Evolutionary conservation across 2,888 invertebrate species (phyloP).

Genomic region (Drosophila longiperda): DNA sequence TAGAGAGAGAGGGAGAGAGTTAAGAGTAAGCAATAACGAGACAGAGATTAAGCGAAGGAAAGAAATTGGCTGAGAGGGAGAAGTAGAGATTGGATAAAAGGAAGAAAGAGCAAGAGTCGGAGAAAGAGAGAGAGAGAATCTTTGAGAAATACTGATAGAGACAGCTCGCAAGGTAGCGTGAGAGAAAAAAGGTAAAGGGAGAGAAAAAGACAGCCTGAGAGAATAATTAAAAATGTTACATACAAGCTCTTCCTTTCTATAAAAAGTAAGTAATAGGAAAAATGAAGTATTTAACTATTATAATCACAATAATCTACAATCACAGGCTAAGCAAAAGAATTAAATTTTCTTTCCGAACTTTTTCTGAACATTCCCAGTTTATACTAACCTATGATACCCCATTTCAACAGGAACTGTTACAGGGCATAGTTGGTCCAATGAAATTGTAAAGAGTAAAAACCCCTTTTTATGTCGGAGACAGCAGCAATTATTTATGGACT

Average conservation of each 20-base stretch:
- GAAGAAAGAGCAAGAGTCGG: rapidly evolving
- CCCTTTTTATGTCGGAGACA: constrained; percentile 30
- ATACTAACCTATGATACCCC: not conserved
- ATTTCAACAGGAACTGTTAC: not conserved
- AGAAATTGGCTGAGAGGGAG: not conserved
- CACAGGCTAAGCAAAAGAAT: not conserved
- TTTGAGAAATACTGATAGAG: rapidly evolving
- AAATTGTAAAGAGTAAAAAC: constrained; percentile 13
- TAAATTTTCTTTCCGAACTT: too few relatives aligned
- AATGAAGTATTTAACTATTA: not conserved
- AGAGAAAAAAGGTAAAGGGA: rapidly evolving
- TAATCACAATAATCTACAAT: not conserved
- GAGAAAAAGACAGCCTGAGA: not conserved
- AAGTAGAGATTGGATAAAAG: not conserved
- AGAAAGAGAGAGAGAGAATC: not conserved
- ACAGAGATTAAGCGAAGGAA: not conserved
- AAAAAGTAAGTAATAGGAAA: not conserved
- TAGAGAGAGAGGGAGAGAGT: too few relatives aligned
- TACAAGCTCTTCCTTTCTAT: not conserved
- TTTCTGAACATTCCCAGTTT: too few relatives aligned
- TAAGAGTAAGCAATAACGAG: not conserved
- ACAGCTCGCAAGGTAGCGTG: too few relatives aligned
- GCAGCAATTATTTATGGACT: constrained; percentile 81
- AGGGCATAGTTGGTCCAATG: constrained; percentile 32
- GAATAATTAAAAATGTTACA: not conserved